Base-by-base conservation (phyloP, 2,888 invertebrate species). In the Meliscaeva auricollis region DNA sequence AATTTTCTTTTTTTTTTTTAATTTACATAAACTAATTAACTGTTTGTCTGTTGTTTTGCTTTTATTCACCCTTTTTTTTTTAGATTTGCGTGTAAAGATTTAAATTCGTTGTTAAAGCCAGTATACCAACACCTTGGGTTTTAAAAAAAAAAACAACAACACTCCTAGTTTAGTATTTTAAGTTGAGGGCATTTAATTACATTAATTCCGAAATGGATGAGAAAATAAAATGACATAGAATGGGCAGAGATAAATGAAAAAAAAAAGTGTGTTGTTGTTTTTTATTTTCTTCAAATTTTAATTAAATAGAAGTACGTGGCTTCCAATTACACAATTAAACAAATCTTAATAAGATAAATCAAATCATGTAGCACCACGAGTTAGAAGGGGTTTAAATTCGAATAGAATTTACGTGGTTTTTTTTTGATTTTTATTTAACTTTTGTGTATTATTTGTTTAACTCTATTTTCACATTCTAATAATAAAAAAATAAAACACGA, bases 1-100 rank as follows among this genome's bases (percentile, higher is more conserved):
- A 32, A 50, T 35, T 69, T 26, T 26, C 26, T 2, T 26, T 26
- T 69, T 35, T 48, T 60, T 15, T 75, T 8, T 22, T 56, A 69
- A 75, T 75, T 50, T 62, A 75, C 75, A 64, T 64, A 13, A 56
- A 72, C 72, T 56, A 64, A 66, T 73, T 79, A 73, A 66, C 66
- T 22, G 66, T 44, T 38, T 35, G 13, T 20, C 11, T 35, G 6
- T 9, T 56, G 17, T 58, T 50, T 15, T 50, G 15, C 15, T 58
- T 58, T 58, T 58, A 6, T 38, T 17, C 22, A 3, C 26, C 17
- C 8, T 32, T 26, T 50, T 50, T 50, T 22, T n/a, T 38, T 26
- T 44, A n/a, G 22, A 60, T 73, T 73, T 62, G 62, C 30, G 41
- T 64, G 74, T 30, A 17, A 15, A 32, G 11, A 46, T 58, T 50